phyloP scores from a whole-genome alignment of 2,797 vertebrate species.

The Apogon hyalosoma region DNA sequence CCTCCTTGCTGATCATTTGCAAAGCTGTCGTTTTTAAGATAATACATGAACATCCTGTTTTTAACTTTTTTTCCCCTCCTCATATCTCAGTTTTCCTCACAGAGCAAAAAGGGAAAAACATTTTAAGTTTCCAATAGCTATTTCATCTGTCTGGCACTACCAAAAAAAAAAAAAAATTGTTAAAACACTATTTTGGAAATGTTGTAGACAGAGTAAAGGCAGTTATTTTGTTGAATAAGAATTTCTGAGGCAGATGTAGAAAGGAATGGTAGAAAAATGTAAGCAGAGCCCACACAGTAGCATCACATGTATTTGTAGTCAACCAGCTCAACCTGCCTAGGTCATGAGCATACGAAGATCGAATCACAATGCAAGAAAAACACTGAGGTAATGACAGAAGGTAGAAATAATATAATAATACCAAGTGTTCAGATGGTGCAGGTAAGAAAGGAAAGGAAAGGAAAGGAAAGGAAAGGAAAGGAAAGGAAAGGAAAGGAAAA shows the following conservation, averaged over 20 bases:
- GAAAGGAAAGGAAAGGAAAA: conserved; percentile 5
- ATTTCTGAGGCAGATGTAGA: background rate
- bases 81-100: background rate
- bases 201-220: background rate
- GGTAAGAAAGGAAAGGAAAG: background rate
- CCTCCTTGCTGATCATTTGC: too few relatives aligned
- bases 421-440: background rate
- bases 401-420: background rate
- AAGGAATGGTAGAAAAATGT: background rate
- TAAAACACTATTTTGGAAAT: conserved; percentile 1
- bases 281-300: background rate
- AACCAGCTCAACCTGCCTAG: background rate
- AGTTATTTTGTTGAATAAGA: background rate
- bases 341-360: conserved; percentile 1
- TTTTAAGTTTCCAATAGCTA: conserved; percentile 1
- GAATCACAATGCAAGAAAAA: background rate
- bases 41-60: too few relatives aligned
- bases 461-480: conserved; percentile 1
- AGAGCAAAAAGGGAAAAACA: background rate
- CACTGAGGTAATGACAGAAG: conserved; percentile 11
- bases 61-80: background rate
- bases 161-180: conserved; percentile 4
- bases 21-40: too few relatives aligned
- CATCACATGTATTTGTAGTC: background rate
- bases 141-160: conserved; percentile 4